Conservation (phyloP, 2,113 vertebrate species). For the Felis chaus region DNA sequence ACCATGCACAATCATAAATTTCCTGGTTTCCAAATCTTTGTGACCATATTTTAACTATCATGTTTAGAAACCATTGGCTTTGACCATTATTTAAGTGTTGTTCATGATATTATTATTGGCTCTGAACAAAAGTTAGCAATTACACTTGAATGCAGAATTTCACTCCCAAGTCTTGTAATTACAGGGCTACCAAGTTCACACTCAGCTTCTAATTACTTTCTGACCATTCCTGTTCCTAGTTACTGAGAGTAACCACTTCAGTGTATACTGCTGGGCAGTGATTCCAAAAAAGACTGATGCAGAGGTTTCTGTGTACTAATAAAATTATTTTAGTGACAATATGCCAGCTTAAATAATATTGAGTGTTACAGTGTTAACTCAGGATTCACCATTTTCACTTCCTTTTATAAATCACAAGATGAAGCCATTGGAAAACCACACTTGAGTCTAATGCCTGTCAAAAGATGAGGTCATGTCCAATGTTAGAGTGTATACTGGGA, state of each 20-base stretch:
- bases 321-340: not conserved
- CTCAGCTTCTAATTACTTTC: not conserved
- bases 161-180: not conserved
- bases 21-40: not conserved
- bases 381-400: not conserved
- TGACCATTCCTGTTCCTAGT: not conserved
- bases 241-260: not conserved
- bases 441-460: not conserved
- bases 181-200: not conserved
- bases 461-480: not conserved
- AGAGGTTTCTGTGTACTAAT: not conserved
- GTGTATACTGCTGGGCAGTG: not conserved
- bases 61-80: not conserved
- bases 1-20: not conserved
- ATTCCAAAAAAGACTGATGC: not conserved
- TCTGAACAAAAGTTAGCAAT: not conserved
- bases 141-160: not conserved
- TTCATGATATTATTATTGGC: not conserved
- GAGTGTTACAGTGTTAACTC: not conserved
- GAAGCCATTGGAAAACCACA: not conserved
- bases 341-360: not conserved
- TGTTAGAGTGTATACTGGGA: not conserved
- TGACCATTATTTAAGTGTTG: not conserved
- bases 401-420: not conserved
- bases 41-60: not conserved